Base-by-base conservation (phyloP, 2,888 invertebrate genomes). In the Lasioglossum morio region DNA sequence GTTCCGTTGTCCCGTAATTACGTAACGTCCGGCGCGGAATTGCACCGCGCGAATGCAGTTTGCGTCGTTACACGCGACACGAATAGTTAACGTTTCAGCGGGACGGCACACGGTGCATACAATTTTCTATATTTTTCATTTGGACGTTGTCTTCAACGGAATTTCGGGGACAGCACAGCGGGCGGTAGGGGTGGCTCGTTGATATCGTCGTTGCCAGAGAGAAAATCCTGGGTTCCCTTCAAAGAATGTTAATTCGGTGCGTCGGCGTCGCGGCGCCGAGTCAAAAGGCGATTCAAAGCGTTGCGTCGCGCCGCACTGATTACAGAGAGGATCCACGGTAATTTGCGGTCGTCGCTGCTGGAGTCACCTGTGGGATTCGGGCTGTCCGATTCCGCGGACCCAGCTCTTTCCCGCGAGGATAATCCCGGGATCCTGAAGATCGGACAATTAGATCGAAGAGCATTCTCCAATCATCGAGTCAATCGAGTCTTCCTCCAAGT, bases 241-340 rank as follows among this genome's bases (percentile, higher is more conserved):
- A 70, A 73, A 73, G 77, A 70, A 77, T 60, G 76, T 79, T 85
- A 79, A 85, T 81, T 77, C 86, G 78, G 63, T 74, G 80, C 84
- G 48, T 77, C 77, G 85, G 75, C 57, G 43, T 4, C n/a, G 48
- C 72, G 57, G 27, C 48, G 77, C 37, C 37, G 57, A 14, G 76
- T 60, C 76, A 73, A 91, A 90, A 81, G 83, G 37, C 79, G 75
- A 60, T 30, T 70, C 57, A 30, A 81, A 78, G 76, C 72, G 75
- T 60, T 48, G 74, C 78, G 57, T 79, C 72, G 88, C 23, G 83
- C 27, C 81, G 69, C 85, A 74, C 83, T 88, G 87, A 89, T 89
- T 90, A 82, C 82, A 88, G 84, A 90, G 88, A 79, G 74, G 79
- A 79, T 82, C 73, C 81, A 2, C 79, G 43, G 88, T 87, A 85